phyloP scores from a whole-genome alignment of 2,888 invertebrate species.

The Pardosa pseudoannulata region DNA sequence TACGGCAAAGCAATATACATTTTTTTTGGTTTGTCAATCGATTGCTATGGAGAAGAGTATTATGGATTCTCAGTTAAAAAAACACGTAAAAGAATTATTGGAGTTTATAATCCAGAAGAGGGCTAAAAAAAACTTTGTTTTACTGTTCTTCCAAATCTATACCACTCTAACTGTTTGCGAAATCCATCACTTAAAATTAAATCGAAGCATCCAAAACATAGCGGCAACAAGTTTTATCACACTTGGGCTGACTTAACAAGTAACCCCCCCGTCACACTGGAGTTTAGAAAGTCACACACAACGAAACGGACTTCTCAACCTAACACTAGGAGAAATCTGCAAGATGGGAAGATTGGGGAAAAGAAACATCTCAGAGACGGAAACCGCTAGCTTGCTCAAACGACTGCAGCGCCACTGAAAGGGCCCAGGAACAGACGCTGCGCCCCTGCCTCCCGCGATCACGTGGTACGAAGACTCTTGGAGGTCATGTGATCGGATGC shows the following conservation, averaged over 20 bases:
- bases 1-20: too few species aligned
- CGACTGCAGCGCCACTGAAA: slow-evolving; percentile 60
- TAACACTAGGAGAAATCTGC: neutral
- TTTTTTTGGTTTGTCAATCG: too few species aligned
- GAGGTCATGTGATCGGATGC: slow-evolving; percentile 62
- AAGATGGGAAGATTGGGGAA: neutral
- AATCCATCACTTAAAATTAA: too few species aligned
- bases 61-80: too few species aligned
- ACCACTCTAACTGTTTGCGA: too few species aligned
- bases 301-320: neutral
- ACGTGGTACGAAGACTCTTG: slow-evolving; percentile 39
- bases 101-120: too few species aligned
- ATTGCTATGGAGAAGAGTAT: too few species aligned
- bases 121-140: too few species aligned
- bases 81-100: too few species aligned
- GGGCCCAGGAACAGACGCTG: slow-evolving; percentile 41
- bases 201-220: neutral
- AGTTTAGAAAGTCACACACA: neutral
- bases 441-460: slow-evolving; percentile 34
- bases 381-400: slow-evolving; percentile 22
- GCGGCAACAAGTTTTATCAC: slow-evolving; percentile 7
- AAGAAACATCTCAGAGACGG: neutral
- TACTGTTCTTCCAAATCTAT: too few species aligned
- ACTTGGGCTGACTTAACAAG: neutral
- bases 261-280: neutral